These are phyloP conservation scores for Hylaea fasciaria DNA, from an alignment of 2,888 invertebrate genomes.

Conservation along the genomic window DNA sequence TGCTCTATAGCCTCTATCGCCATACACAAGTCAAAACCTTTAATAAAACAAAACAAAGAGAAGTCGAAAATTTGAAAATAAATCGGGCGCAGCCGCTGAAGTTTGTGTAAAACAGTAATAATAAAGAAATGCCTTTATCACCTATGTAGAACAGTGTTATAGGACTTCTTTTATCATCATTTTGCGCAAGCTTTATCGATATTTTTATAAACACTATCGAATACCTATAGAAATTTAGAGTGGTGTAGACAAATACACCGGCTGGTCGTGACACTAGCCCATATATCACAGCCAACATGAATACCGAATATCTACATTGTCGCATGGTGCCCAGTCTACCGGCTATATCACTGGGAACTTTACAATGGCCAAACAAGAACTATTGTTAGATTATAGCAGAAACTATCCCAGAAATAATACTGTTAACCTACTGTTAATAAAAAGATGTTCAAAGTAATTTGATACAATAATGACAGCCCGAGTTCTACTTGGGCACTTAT, in stretches of 20 bases:
- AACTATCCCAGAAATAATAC: not conserved
- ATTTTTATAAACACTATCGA: slow-evolving; percentile 19
- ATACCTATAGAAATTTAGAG: slow-evolving; percentile 27
- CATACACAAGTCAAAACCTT: too few relatives aligned
- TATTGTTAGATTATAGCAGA: not conserved
- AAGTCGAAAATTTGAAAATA: too few relatives aligned
- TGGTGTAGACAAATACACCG: slow-evolving; percentile 47
- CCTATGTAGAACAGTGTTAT: too few relatives aligned
- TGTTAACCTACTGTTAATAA: not conserved
- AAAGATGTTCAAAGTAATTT: not conserved
- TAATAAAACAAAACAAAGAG: too few relatives aligned
- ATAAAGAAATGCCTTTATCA: too few relatives aligned
- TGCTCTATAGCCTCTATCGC: too few relatives aligned
- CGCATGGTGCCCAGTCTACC: slow-evolving; percentile 32
- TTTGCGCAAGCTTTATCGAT: not conserved
- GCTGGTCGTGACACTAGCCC: slow-evolving; percentile 51
- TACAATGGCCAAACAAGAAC: slow-evolving; percentile 5
- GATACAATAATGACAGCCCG: not conserved
- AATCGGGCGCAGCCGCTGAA: too few relatives aligned
- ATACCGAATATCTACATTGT: slow-evolving; percentile 48
- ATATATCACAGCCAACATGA: slow-evolving; percentile 55
- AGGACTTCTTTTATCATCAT: too few relatives aligned
- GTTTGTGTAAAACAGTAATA: too few relatives aligned
- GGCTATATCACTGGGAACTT: slow-evolving; percentile 21
- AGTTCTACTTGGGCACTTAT: too few relatives aligned